Conservation (phyloP, 2,888 invertebrate genomes). For the Meganola albula region DNA sequence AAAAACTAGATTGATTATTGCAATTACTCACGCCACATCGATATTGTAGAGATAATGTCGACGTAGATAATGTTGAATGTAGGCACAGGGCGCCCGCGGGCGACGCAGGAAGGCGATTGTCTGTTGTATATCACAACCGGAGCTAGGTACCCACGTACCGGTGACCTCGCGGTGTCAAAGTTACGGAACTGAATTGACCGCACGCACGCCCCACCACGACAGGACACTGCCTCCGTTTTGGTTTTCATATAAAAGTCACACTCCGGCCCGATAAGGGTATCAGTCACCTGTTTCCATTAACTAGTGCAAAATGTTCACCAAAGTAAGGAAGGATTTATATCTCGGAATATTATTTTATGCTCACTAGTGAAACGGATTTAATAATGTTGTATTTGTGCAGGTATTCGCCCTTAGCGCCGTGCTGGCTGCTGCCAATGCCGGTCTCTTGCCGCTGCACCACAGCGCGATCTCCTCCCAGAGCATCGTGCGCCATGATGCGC, state of each 20-base stretch:
- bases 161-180: conserved; percentile 76
- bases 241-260: conserved; percentile 76
- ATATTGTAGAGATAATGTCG: conserved; percentile 27
- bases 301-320: conserved; percentile 74
- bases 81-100: conserved; percentile 22
- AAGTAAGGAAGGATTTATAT: conserved; percentile 53
- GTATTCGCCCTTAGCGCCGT: conserved; percentile 67
- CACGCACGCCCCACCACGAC: conserved; percentile 56
- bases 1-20: conserved; percentile 37
- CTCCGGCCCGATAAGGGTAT: conserved; percentile 65
- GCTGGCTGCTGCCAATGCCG: conserved; percentile 75
- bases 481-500: conserved; percentile 66
- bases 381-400: conserved; percentile 32
- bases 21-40: conserved; percentile 39
- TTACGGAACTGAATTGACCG: conserved; percentile 75
- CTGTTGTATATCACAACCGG: conserved; percentile 47
- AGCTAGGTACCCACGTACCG: conserved; percentile 50
- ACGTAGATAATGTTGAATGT: conserved; percentile 20
- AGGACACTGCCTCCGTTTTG: conserved; percentile 67
- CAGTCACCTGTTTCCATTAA: conserved; percentile 73
- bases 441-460: conserved; percentile 68
- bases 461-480: conserved; percentile 71
- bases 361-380: conserved; percentile 4
- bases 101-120: conserved; percentile 38
- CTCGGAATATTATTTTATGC: conserved; percentile 10